phyloP scores from a whole-genome alignment of 1,140 invertebrate species.

The Drosophila guanche region DNA sequence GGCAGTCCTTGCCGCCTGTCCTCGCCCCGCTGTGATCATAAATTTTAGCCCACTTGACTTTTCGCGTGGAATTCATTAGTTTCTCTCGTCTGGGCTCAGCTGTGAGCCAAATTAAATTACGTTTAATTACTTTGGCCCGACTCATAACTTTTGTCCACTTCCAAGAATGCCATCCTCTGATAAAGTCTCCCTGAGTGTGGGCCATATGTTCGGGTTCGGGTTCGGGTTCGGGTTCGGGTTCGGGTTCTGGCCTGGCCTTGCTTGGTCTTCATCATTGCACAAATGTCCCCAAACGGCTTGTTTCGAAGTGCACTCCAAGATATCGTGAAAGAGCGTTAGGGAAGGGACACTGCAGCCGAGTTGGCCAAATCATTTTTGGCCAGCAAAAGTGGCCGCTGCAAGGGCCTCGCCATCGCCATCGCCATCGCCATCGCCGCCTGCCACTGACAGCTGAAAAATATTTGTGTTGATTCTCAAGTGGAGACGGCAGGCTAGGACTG shows the following conservation, averaged over 20 bases:
- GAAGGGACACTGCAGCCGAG: slow-evolving; percentile 35
- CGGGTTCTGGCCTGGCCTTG: not conserved
- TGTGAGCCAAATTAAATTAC: slow-evolving; percentile 76
- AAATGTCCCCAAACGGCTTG: slow-evolving; percentile 55
- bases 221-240: too few relatives aligned
- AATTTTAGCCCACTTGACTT: slow-evolving; percentile 26
- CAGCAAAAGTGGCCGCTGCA: slow-evolving; percentile 23
- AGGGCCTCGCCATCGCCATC: slow-evolving; percentile 1
- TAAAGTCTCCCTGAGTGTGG: slow-evolving; percentile 33
- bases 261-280: slow-evolving; percentile 61
- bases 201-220: slow-evolving; percentile 27
- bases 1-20: slow-evolving; percentile 60
- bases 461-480: slow-evolving; percentile 71
- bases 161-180: slow-evolving; percentile 51
- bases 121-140: slow-evolving; percentile 68
- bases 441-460: slow-evolving; percentile 63
- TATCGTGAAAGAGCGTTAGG: slow-evolving; percentile 27
- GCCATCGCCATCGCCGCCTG: slow-evolving; percentile 20
- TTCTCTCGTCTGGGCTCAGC: slow-evolving; percentile 37
- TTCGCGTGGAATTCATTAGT: slow-evolving; percentile 76
- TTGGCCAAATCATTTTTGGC: slow-evolving; percentile 47
- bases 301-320: slow-evolving; percentile 22
- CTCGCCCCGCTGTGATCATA: slow-evolving; percentile 27
- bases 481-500: slow-evolving; percentile 46
- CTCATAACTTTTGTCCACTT: slow-evolving; percentile 65